Conservation (phyloP, 2,113 vertebrate genomes). For the Gobiocypris rarus region DNA sequence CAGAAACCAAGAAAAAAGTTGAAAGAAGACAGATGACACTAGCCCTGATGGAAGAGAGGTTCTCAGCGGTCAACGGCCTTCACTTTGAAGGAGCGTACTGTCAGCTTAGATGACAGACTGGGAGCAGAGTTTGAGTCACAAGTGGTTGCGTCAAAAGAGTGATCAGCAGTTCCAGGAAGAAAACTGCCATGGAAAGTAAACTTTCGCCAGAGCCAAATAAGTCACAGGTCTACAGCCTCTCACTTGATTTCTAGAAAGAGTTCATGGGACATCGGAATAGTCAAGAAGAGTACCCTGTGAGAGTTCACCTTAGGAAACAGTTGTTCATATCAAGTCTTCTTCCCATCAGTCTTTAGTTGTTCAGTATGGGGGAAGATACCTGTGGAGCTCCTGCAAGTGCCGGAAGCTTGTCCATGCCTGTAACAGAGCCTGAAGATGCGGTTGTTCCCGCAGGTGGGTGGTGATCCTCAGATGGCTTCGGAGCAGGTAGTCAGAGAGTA, state of each 20-base stretch:
- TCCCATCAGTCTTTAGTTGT: not conserved
- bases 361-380: not conserved
- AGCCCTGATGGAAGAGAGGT: conserved; percentile 34
- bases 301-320: not conserved
- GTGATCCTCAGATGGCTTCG: conserved; percentile 17
- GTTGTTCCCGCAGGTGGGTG: conserved; percentile 21
- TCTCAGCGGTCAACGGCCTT: not conserved
- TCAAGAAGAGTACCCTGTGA: not conserved
- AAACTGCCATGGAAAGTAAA: conserved; percentile 2
- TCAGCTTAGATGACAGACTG: conserved; percentile 4
- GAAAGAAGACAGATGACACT: not conserved
- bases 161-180: not conserved
- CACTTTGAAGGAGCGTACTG: not conserved
- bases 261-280: not conserved
- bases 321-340: not conserved
- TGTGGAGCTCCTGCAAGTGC: not conserved
- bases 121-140: conserved; percentile 9
- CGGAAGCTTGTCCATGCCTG: not conserved
- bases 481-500: conserved; percentile 16
- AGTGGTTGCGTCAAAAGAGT: not conserved
- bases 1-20: conserved; percentile 65
- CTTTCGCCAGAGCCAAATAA: not conserved
- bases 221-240: not conserved
- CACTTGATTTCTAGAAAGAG: not conserved
- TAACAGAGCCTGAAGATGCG: conserved; percentile 3